Conservation (phyloP, 2,888 invertebrate genomes). For the Coleophora flavipennella region DNA sequence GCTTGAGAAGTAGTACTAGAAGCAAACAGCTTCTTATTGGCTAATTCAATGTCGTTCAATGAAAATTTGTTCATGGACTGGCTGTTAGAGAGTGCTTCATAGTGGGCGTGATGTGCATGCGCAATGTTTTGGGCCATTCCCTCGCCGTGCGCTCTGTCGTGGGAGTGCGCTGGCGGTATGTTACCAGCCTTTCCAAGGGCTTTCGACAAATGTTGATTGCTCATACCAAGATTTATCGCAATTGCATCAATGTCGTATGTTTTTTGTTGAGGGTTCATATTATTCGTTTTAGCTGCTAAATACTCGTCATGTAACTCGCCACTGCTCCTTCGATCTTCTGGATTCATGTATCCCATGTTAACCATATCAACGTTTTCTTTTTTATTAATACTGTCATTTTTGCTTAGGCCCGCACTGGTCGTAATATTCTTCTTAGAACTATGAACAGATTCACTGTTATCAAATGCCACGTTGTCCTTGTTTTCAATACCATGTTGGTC, state of each 20-base stretch:
- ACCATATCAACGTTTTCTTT: constrained; percentile 62
- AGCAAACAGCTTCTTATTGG: constrained; percentile 56
- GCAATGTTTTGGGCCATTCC: constrained; percentile 40
- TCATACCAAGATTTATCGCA: constrained; percentile 57
- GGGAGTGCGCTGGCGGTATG: constrained; percentile 44
- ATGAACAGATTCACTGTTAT: constrained; percentile 26
- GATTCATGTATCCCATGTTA: constrained; percentile 63
- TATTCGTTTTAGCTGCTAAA: constrained; percentile 26
- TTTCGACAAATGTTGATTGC: constrained; percentile 45
- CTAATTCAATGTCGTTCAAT: constrained; percentile 57
- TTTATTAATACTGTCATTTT: constrained; percentile 33
- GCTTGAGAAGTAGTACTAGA: constrained; percentile 38
- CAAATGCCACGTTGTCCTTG: constrained; percentile 27
- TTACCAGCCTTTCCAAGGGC: constrained; percentile 33
- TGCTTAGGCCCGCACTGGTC: constrained; percentile 26
- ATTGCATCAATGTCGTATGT: constrained; percentile 55
- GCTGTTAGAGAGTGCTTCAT: constrained; percentile 37
- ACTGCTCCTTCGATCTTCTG: constrained; percentile 43
- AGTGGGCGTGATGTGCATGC: constrained; percentile 55
- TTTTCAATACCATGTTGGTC: constrained; percentile 28
- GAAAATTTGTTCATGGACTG: constrained; percentile 48
- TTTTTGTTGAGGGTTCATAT: constrained; percentile 37
- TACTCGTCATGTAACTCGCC: constrained; percentile 35
- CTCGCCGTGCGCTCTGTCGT: constrained; percentile 37
- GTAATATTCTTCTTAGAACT: constrained; percentile 34